Percentiles rank a stretch among this genome's conserved stretches.
These are phyloP conservation scores for Corella eumyota DNA, from an alignment of 23 tunicate species.

Conservation along the genomic window DNA sequence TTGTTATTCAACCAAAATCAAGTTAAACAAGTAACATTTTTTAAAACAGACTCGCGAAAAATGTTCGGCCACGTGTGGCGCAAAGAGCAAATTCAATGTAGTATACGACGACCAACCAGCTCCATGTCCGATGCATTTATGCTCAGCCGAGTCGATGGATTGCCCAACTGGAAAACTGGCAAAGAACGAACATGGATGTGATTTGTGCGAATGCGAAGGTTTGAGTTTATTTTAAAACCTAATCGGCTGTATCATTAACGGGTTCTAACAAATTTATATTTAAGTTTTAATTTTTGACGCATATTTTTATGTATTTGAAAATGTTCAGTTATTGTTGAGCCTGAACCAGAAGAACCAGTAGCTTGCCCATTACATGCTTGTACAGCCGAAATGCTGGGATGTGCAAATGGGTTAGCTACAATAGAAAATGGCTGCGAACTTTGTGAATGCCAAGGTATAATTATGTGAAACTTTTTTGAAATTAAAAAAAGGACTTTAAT, in stretches of 20 bases:
- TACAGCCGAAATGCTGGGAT: conserved; percentile 32
- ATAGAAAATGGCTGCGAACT: conserved; percentile 34
- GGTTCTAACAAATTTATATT: neutral
- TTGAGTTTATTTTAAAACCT: too few relatives aligned
- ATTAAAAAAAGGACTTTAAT: too few relatives aligned
- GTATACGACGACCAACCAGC: too few relatives aligned
- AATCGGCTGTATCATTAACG: too few relatives aligned
- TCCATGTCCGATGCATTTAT: conserved; percentile 20
- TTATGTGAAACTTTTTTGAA: neutral
- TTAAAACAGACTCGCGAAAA: conserved; percentile 11
- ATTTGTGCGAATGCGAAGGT: conserved; percentile 42
- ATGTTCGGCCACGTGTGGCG: conserved; percentile 11
- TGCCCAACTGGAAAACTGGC: conserved; percentile 17
- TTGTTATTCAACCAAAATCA: too few relatives aligned
- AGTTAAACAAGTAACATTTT: too few relatives aligned
- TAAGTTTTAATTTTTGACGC: neutral
- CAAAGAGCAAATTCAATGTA: neutral
- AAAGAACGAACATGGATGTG: conserved; percentile 22
- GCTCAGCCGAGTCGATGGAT: conserved; percentile 19
- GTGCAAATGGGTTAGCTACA: conserved; percentile 12
- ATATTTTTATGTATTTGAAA: neutral
- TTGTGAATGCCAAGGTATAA: conserved; percentile 25
- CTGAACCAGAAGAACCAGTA: conserved; percentile 3
- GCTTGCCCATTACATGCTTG: conserved; percentile 34
- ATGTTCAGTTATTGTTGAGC: neutral